These are phyloP conservation scores for Champsocephalus esox DNA, from an alignment of 2,797 vertebrate species.

Conservation along the genomic window DNA sequence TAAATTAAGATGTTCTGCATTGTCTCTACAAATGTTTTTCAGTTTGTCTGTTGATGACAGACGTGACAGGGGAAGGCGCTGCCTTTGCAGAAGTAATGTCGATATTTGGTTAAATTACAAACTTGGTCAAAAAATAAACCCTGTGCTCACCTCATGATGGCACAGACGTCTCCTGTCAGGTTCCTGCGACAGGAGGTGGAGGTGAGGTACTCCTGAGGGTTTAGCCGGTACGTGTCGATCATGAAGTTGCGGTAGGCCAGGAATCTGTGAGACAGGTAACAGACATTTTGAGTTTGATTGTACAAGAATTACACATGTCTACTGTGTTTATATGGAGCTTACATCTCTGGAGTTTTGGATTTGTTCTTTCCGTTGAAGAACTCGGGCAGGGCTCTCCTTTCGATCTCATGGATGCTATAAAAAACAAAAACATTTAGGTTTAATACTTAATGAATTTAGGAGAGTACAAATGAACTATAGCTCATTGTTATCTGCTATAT, in stretches of 20 bases:
- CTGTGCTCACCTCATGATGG: constrained; percentile 93
- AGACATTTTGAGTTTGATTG: not conserved
- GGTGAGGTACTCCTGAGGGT: constrained; percentile 98
- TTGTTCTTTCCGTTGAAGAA: constrained; percentile 99
- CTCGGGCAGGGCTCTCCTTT: constrained; percentile 94
- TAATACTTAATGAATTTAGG: not conserved
- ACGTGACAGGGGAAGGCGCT: not conserved
- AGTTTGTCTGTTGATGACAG: no score
- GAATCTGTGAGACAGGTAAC: constrained; percentile 83
- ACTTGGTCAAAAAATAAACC: not conserved
- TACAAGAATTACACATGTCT: not conserved
- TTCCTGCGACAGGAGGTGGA: constrained; percentile 97
- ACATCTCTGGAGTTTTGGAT: constrained; percentile 99
- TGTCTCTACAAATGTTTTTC: no score
- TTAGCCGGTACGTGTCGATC: constrained; percentile 97
- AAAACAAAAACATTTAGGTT: not conserved
- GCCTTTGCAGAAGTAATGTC: not conserved
- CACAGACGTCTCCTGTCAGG: constrained; percentile 95
- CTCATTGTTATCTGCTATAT: not conserved
- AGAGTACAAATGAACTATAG: not conserved
- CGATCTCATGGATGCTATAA: constrained; percentile 95
- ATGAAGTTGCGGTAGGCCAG: constrained; percentile 99
- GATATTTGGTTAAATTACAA: not conserved
- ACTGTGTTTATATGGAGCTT: constrained; percentile 66
- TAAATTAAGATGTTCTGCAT: no score